Percentiles rank a stretch among this genome's conserved stretches.
Conservation (phyloP, 1,140 invertebrate genomes). For the Meloidogyne floridensis region DNA sequence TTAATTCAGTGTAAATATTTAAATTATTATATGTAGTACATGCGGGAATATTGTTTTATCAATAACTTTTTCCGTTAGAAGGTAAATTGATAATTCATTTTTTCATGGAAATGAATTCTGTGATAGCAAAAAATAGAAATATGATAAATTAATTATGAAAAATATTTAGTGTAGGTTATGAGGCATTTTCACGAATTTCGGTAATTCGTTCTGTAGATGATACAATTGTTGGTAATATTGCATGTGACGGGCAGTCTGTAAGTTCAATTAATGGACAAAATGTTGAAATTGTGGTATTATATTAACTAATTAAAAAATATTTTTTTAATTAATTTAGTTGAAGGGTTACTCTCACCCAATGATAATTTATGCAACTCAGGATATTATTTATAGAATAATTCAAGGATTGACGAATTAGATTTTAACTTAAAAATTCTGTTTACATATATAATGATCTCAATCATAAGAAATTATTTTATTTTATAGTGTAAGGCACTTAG, state of each 20-base stretch:
- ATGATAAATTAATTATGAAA: background rate
- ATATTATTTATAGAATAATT: background rate
- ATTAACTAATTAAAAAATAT: background rate
- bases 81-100: too few relatives aligned
- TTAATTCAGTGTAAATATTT: slow-evolving; percentile 34
- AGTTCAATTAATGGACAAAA: slow-evolving; percentile 24
- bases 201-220: slow-evolving; percentile 19
- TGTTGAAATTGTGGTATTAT: slow-evolving; percentile 20
- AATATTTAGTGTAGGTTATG: slow-evolving; percentile 14
- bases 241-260: slow-evolving; percentile 18
- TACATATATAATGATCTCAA: too few relatives aligned
- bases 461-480: too few relatives aligned
- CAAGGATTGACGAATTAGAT: background rate
- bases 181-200: slow-evolving; percentile 18
- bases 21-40: background rate
- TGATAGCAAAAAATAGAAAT: background rate
- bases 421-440: background rate
- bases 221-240: slow-evolving; percentile 12
- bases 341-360: background rate
- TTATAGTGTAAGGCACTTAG: too few relatives aligned
- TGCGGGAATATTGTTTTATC: too few relatives aligned
- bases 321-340: background rate
- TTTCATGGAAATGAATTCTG: too few relatives aligned
- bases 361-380: background rate
- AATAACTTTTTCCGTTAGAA: too few relatives aligned